A percentile compares a stretch with the other conserved stretches of the same genome.
phyloP scores from a whole-genome alignment of 1,140 invertebrate species.

The Polypedilum pembai region DNA sequence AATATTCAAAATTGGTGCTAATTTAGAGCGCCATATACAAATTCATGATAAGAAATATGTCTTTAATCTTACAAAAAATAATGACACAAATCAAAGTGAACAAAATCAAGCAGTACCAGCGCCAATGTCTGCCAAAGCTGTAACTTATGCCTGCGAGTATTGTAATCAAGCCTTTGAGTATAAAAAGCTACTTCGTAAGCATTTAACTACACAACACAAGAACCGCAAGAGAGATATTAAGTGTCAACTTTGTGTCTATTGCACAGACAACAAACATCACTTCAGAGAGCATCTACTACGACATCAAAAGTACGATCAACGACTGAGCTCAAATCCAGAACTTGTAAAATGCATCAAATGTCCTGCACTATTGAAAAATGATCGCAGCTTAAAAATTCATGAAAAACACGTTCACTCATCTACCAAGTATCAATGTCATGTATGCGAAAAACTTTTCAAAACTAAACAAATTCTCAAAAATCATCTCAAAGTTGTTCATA shows the following conservation, averaged over 20 bases:
- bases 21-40: background rate
- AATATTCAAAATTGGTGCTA: background rate
- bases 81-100: background rate
- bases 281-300: background rate
- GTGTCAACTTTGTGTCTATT: background rate
- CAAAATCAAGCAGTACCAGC: background rate
- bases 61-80: background rate
- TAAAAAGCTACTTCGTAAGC: background rate
- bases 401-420: constrained; percentile 3
- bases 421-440: background rate
- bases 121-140: background rate
- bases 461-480: background rate
- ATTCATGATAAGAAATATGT: constrained; percentile 7
- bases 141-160: background rate
- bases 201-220: background rate
- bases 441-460: constrained; percentile 3
- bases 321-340: background rate
- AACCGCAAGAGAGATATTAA: background rate
- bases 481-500: background rate
- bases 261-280: background rate
- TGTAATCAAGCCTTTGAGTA: background rate
- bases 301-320: background rate
- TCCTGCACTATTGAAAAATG: background rate
- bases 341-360: background rate
- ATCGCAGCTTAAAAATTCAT: background rate